Evolutionary conservation across 2,888 invertebrate species (phyloP).

Genomic region (Rapana venosa): DNA sequence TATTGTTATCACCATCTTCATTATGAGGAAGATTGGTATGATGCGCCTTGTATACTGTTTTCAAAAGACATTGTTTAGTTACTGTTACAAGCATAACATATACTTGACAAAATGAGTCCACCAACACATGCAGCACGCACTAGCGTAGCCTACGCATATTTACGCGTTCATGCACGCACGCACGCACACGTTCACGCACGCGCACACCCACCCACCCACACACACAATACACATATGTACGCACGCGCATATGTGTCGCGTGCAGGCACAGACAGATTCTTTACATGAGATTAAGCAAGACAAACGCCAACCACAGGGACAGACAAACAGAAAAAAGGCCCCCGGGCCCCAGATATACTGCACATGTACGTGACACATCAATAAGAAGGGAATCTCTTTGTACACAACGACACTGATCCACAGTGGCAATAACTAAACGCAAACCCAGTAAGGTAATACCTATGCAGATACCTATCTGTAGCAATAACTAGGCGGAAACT

Average conservation of each 20-base stretch:
- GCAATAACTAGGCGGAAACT: no score
- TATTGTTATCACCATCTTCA: neutral
- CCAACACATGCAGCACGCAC: slow-evolving; percentile 1
- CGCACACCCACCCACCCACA: neutral
- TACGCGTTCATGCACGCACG: neutral
- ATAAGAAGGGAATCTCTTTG: no score
- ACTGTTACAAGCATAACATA: neutral
- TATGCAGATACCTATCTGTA: no score
- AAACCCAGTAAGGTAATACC: no score
- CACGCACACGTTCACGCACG: slow-evolving; percentile 6
- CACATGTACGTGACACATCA: no score
- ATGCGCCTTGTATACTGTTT: no score
- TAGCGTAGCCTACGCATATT: neutral
- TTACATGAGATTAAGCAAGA: neutral
- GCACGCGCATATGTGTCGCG: neutral
- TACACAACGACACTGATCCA: no score
- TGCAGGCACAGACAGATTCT: neutral
- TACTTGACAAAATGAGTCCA: neutral
- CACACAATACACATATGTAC: neutral
- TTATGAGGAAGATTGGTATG: neutral
- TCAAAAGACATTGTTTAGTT: no score
- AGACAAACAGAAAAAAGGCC: neutral
- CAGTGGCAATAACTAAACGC: no score
- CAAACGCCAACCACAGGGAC: neutral
- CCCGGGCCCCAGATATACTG: no score